Evolutionary conservation across 2,113 vertebrate species (phyloP).

Genomic region (Thamnaconus septentrionalis): DNA sequence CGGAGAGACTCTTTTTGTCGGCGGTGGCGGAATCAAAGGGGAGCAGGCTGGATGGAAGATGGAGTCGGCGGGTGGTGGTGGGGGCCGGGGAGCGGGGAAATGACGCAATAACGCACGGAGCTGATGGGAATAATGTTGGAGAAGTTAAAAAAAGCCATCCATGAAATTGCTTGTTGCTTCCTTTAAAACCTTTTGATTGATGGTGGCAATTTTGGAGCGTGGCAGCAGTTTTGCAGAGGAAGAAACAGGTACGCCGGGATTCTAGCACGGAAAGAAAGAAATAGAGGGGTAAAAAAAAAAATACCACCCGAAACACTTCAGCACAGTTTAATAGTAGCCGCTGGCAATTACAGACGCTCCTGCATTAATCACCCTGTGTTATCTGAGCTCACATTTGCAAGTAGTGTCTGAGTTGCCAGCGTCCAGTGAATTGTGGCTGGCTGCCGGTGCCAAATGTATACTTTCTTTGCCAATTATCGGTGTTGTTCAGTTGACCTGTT

Average conservation of each 20-base stretch:
- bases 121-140: slow-evolving; percentile 61
- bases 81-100: not conserved
- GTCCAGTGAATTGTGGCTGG: no score
- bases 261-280: not conserved
- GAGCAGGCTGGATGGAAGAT: slow-evolving; percentile 1
- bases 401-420: no score
- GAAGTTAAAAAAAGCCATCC: slow-evolving; percentile 66
- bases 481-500: no score
- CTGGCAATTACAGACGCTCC: slow-evolving; percentile 22
- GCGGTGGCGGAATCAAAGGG: slow-evolving; percentile 26
- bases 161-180: slow-evolving; percentile 69
- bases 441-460: no score
- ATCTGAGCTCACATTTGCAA: no score
- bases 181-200: slow-evolving; percentile 68
- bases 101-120: slow-evolving; percentile 31
- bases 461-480: no score
- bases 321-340: slow-evolving; percentile 43
- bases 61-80: no score
- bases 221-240: slow-evolving; percentile 55
- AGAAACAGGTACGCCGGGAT: slow-evolving; percentile 44
- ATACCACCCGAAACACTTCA: slow-evolving; percentile 41
- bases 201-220: slow-evolving; percentile 75
- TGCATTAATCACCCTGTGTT: no score
- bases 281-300: slow-evolving; percentile 23
- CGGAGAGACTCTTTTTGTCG: slow-evolving; percentile 33